Base-by-base conservation (phyloP, 2,888 invertebrate species). In the Horisme vitalbata region DNA sequence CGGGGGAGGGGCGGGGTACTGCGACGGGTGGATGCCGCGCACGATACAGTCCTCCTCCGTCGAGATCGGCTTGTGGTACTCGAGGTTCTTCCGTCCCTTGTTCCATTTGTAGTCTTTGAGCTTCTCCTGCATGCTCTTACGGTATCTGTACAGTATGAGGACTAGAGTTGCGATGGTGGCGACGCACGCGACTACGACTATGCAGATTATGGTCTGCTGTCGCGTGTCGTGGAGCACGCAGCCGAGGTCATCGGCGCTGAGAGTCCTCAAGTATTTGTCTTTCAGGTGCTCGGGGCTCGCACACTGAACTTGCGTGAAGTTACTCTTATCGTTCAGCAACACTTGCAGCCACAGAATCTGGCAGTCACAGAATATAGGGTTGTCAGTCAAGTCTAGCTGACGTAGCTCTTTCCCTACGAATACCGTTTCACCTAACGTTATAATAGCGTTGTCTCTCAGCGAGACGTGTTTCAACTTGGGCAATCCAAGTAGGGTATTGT, bases 61-160 rank as follows among this genome's bases (percentile, higher is more conserved):
- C 39, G 95, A 95, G 75, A 95, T 96, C 2, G 96, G 96, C 85
- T 96, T 96, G 77, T 96, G 96, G 79, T 96, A 96, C 75, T 96
- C 96, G 61, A 95, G 94, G 79, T 96, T 96, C 74, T 96, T 96
- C 26, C 95, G 91, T 46, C 93, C 91, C 68, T 94, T 94, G 79
- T 94, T 94, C 94, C 94, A 94, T 68, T 94, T 94, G 87, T 94
- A 94, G 70, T 94, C 96, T 75, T 96, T 96, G 45, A 97, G 89
- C 41, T 94, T 93, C 68, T 96, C 96, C 28, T 95, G 93, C 63
- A 97, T 93, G 68, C 94, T 93, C 55, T 95, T 93, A 18, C 96
- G 92, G 74, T 95, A 96, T 63, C 94, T 91, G 78, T 95, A 96
- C 52, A 96, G 83, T 32, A 96, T 91, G 55, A 96, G 84, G 3